Percentiles rank a stretch among this genome's conserved stretches.
Evolutionary conservation across 2,113 vertebrate species (phyloP).

Genomic region (Ctenomys sociabilis): DNA sequence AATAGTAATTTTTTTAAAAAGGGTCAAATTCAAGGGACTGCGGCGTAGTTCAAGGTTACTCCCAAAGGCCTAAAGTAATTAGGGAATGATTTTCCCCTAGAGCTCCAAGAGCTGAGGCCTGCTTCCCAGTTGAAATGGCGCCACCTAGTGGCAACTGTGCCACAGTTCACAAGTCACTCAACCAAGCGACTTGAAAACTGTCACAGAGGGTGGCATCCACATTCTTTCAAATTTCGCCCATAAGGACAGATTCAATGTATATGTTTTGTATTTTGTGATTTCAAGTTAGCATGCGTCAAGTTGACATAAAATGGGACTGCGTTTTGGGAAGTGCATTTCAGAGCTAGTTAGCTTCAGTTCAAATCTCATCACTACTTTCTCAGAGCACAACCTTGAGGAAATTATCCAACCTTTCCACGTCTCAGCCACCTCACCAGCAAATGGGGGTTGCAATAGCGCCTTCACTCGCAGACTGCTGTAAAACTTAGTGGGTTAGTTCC

Average conservation of each 20-base stretch:
- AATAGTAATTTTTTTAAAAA: no score
- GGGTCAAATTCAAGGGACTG: neutral
- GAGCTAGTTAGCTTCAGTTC: neutral
- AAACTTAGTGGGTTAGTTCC: neutral
- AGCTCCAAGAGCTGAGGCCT: neutral
- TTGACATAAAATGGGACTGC: neutral
- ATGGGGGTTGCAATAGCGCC: no score
- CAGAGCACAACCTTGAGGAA: neutral
- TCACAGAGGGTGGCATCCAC: neutral
- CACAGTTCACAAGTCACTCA: neutral
- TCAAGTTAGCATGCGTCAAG: constrained; percentile 14
- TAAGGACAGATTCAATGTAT: neutral
- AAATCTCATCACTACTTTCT: neutral
- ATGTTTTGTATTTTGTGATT: constrained; percentile 9
- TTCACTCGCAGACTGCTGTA: neutral
- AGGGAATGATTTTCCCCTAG: neutral
- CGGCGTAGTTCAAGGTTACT: neutral
- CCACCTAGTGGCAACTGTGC: constrained; percentile 21
- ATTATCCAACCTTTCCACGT: neutral
- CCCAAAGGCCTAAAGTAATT: neutral
- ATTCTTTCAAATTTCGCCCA: neutral
- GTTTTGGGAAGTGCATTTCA: neutral
- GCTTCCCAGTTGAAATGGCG: constrained; percentile 7
- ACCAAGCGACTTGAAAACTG: neutral
- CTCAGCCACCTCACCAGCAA: neutral